A percentile compares a stretch with the other conserved stretches of the same genome.
These are phyloP conservation scores for Microplitis manilae DNA, from an alignment of 2,888 invertebrate species.

Conservation along the genomic window DNA sequence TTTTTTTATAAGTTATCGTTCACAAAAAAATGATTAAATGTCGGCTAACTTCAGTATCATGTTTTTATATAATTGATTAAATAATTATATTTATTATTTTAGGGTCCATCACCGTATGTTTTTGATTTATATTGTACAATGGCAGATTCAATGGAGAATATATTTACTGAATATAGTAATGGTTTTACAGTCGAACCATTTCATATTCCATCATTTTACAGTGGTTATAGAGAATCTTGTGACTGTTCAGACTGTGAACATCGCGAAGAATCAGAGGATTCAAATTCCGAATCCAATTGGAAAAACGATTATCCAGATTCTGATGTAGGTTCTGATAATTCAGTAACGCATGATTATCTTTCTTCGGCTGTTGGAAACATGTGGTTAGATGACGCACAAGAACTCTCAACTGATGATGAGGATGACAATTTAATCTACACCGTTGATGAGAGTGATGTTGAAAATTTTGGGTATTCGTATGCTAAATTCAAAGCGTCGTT, in stretches of 20 bases:
- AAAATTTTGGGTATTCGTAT: conserved; percentile 78
- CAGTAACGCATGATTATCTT: no score
- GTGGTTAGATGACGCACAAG: conserved; percentile 67
- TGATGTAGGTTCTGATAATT: conserved; percentile 62
- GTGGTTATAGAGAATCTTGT: conserved; percentile 52
- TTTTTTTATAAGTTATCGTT: no score
- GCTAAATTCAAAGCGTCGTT: conserved; percentile 78
- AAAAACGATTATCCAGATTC: conserved; percentile 86
- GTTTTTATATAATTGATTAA: conserved; percentile 18
- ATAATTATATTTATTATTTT: conserved; percentile 33
- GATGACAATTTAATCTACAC: conserved; percentile 61
- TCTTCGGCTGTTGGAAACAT: conserved; percentile 73
- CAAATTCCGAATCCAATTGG: conserved; percentile 85
- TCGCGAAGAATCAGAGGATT: conserved; percentile 75
- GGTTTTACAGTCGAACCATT: conserved; percentile 68
- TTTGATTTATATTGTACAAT: conserved; percentile 78
- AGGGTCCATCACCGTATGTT: conserved; percentile 71
- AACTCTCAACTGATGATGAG: conserved; percentile 72
- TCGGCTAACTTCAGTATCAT: no score
- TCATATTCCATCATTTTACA: no score
- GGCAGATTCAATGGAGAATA: conserved; percentile 70
- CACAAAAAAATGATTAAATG: no score
- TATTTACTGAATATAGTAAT: conserved; percentile 66
- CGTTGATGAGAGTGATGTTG: conserved; percentile 73
- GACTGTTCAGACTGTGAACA: conserved; percentile 55